Percentiles rank a stretch among this genome's conserved stretches.
These are phyloP conservation scores for Gari tellinella DNA, from an alignment of 2,888 invertebrate genomes.

Conservation along the genomic window DNA sequence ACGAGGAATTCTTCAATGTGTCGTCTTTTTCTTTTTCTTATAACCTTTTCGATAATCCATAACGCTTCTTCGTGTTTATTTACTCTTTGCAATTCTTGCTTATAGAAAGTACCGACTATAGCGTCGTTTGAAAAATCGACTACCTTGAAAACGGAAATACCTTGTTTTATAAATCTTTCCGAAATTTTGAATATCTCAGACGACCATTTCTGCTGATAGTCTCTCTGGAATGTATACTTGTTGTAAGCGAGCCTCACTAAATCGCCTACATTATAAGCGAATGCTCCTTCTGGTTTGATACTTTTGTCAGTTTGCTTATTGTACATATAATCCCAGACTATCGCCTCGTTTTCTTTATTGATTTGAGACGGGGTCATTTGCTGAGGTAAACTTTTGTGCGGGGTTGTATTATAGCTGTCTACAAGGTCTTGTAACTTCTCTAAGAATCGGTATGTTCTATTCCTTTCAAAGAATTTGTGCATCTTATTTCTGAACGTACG, in stretches of 20 bases:
- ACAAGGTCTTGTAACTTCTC: no score
- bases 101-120: constrained; percentile 22
- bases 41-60: constrained; percentile 18
- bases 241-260: constrained; percentile 28
- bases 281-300: no score
- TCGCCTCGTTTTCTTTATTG: no score
- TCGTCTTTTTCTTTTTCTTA: no score
- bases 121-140: no score
- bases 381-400: constrained; percentile 28
- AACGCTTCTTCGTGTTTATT: constrained; percentile 15
- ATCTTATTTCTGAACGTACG: constrained; percentile 23
- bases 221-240: constrained; percentile 17
- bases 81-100: constrained; percentile 18
- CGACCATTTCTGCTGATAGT: no score
- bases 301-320: no score
- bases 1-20: no score
- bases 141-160: no score
- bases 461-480: constrained; percentile 21
- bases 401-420: no score
- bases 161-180: constrained; percentile 7
- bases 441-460: constrained; percentile 25
- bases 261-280: constrained; percentile 35
- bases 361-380: no score
- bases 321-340: constrained; percentile 26
- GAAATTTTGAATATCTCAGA: no score